Evolutionary conservation across 1,140 invertebrate species (phyloP), one percentile per base, ranked within the genome.

Genomic region (Goniozus legneri): DNA sequence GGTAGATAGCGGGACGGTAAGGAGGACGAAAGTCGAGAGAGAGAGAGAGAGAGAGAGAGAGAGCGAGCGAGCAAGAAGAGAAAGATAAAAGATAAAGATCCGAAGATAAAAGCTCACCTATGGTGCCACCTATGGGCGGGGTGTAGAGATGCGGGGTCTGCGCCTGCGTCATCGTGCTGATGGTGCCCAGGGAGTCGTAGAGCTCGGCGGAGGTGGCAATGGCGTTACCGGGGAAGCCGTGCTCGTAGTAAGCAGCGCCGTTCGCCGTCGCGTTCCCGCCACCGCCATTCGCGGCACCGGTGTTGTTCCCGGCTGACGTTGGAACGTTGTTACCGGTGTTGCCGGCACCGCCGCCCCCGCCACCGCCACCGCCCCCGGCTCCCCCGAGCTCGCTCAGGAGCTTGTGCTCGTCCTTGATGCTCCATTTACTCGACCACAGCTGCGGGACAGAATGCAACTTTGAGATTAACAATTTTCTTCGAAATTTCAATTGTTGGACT

Each of bases 391-490:
- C 89, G 16, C 86, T 89, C 36, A 91, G 71, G 38, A 91, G 75
- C 72, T 91, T 91, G 77, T 90, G 88, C 64, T 91, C 89, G 69
- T 92, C 89, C 69, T 91, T 91, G 60, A 91, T 84, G 65, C 85
- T 88, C 89, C 89, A 91, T 79, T 92, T 91, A 52, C 83, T 84
- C 33, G 89, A 87, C 81, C 88, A 91, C 52, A 91, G 82, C 89
- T 91, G 81, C 27, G 66, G 64, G 4, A 56, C 50, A 58, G 41
- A 62, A 33, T 37, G 47, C 42, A 58, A 44, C 31, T 43, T 54
- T 15, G 39, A 35, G 14, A 50, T 38, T 41, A 54, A 56, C 39
- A 50, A 54, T 50, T 44, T 40, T 12, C 24, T n/a, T n/a, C n/a
- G n/a, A n/a, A n/a, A n/a, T n/a, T n/a, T n/a, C n/a, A n/a, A n/a